Base-by-base conservation (phyloP, 2,888 invertebrate species). In the Nesidiocoris tenuis region DNA sequence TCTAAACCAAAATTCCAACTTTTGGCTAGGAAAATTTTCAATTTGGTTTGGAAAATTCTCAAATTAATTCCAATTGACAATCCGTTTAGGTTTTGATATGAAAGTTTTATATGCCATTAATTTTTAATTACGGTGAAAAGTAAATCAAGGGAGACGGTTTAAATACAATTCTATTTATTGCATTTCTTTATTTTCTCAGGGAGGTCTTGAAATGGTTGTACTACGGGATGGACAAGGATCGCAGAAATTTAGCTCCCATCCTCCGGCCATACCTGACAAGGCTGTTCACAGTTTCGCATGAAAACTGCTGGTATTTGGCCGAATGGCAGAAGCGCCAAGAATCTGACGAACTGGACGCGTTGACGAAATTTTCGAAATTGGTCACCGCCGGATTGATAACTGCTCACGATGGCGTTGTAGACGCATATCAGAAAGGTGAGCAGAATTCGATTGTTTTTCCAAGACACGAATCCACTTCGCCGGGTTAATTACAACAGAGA, bases 281-380 rank as follows among this genome's bases (percentile, higher is more conserved):
- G 59, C 83, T 91, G 17, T 90, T 88, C 80, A 81, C 84, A 1
- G 85, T 87, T 2, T 89, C 90, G 0, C 85, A 89, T 79, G 89
- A 88, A 78, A 87, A 89, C 78, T 87, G 88, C 2, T 90, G 90
- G 89, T 89, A 90, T 82, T 83, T 90, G 55, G 89, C 90, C 71
- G 87, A 88, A 19, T 88, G 90, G 81, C 87, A 87, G 68, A 85
- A 84, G 19, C 85, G 86, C 78, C 84, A 84, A 61, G 77, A 76
- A 24, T 85, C 86, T 77, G 86, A 85, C 65, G 90, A 91, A 82
- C 83, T 87, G 68, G 85, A 86, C 59, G 87, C 90, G 0, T 80
- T 91, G 74, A 86, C 86, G 59, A 85, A 85, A 66, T 91, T 87
- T 80, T 87, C 88, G 75, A 82, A 84, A 77, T 85, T 88, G 16